Conservation (phyloP, 2,797 vertebrate species). For the Lerista edwardsae region DNA sequence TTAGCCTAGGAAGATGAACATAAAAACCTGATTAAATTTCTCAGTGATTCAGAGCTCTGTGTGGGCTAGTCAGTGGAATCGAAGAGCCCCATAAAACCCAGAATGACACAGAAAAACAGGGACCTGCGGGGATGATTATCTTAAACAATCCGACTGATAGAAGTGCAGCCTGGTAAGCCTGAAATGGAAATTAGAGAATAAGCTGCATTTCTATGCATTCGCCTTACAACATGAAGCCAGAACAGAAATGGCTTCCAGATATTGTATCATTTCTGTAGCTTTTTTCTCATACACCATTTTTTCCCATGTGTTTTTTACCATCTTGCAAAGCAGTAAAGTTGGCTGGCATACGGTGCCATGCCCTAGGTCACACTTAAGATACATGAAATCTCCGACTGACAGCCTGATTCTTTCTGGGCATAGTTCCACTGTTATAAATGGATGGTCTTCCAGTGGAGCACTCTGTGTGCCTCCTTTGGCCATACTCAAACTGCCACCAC, state of each 20-base stretch:
- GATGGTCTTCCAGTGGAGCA: no score
- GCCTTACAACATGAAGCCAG: constrained; percentile 13
- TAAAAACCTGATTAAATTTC: constrained; percentile 45
- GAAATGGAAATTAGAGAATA: constrained; percentile 46
- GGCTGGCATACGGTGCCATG: background rate
- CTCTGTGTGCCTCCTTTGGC: background rate
- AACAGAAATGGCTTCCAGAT: background rate
- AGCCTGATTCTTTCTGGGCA: no score
- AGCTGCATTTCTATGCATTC: constrained; percentile 41
- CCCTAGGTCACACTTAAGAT: background rate
- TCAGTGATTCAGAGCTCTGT: constrained; percentile 61
- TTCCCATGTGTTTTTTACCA: background rate
- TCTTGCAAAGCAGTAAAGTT: background rate
- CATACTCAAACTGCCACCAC: background rate
- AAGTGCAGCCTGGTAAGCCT: constrained; percentile 48
- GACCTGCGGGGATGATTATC: constrained; percentile 55
- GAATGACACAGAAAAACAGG: constrained; percentile 55
- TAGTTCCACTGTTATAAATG: no score
- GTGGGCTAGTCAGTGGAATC: constrained; percentile 49
- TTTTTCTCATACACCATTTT: background rate
- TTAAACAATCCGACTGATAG: constrained; percentile 54
- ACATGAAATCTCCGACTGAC: background rate
- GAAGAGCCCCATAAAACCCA: constrained; percentile 44
- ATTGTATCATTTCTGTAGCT: background rate
- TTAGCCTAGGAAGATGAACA: constrained; percentile 47